A percentile compares a stretch with the other conserved stretches of the same genome.
Evolutionary conservation across 2,113 vertebrate species (phyloP).

Genomic region (Cryptotis parvus): DNA sequence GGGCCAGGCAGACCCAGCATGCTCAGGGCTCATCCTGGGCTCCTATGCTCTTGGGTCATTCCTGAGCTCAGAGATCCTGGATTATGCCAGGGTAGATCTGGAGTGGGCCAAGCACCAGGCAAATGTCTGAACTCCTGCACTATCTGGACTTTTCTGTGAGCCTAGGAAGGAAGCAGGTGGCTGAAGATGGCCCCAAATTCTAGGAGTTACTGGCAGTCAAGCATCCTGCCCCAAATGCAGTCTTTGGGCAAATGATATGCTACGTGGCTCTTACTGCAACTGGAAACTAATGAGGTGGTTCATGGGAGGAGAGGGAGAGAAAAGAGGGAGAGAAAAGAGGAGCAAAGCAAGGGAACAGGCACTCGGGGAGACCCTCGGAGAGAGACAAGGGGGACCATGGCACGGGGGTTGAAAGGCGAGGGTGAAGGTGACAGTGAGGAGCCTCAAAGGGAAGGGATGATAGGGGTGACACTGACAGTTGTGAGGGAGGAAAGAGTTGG

Average conservation of each 20-base stretch:
- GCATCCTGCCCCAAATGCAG: not conserved
- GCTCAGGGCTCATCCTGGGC: too few relatives aligned
- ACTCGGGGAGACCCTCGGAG: not conserved
- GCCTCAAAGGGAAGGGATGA: not conserved
- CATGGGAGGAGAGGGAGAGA: not conserved
- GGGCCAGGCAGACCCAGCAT: too few relatives aligned
- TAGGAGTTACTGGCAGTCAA: not conserved
- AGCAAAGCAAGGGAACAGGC: too few relatives aligned
- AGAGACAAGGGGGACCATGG: too few relatives aligned
- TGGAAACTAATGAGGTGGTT: not conserved
- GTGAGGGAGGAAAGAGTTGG: not conserved
- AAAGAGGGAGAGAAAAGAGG: not conserved
- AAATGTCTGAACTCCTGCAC: too few relatives aligned
- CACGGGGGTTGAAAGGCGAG: not conserved
- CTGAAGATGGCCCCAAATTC: not conserved
- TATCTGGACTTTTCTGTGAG: not conserved
- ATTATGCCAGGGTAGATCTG: too few relatives aligned
- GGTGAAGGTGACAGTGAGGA: not conserved
- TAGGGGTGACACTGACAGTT: not conserved
- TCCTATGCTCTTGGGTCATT: too few relatives aligned
- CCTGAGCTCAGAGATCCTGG: too few relatives aligned
- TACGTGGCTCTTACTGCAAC: not conserved
- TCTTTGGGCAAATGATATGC: not conserved
- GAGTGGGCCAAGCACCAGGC: too few relatives aligned
- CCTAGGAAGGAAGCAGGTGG: not conserved